Percentiles rank a stretch among this genome's conserved stretches.
These are phyloP conservation scores for Elachura formosa DNA, from an alignment of 2,113 vertebrate genomes.

Conservation along the genomic window DNA sequence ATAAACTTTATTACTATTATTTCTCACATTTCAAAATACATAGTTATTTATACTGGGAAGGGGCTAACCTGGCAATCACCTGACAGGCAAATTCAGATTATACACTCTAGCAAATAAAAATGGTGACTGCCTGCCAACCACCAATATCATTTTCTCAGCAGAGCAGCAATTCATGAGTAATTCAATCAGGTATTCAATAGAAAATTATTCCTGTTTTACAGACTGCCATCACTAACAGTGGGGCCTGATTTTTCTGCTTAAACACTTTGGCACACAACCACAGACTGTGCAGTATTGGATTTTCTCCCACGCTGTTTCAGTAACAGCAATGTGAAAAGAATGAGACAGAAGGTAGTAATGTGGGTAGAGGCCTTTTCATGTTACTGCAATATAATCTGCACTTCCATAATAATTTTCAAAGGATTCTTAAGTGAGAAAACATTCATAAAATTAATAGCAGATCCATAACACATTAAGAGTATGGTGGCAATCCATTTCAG, in stretches of 20 bases:
- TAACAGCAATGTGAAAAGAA: neutral
- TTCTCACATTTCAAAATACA: slow-evolving; percentile 44
- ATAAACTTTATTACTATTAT: slow-evolving; percentile 47
- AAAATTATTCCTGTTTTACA: slow-evolving; percentile 53
- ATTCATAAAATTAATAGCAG: neutral
- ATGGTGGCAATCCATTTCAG: neutral
- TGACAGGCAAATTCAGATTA: slow-evolving; percentile 36
- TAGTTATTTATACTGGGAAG: slow-evolving; percentile 21
- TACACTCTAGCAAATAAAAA: slow-evolving; percentile 44
- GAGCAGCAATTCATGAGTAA: slow-evolving; percentile 52
- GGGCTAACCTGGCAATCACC: slow-evolving; percentile 23
- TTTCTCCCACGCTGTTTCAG: neutral
- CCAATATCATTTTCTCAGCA: slow-evolving; percentile 46
- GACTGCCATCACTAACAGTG: slow-evolving; percentile 2
- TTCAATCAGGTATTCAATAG: slow-evolving; percentile 61
- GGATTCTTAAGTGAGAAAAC: neutral
- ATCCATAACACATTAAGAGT: neutral
- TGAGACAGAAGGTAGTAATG: neutral
- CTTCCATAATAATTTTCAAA: neutral
- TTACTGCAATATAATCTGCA: neutral
- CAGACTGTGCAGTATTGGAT: neutral
- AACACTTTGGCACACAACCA: slow-evolving; percentile 2
- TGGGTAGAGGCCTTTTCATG: neutral
- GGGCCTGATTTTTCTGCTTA: slow-evolving; percentile 27
- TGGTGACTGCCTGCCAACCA: slow-evolving; percentile 26